Evolutionary conservation across 2,797 vertebrate genomes (phyloP), one percentile per base, ranked within the genome.

Genomic region (Astyanax mexicanus): DNA sequence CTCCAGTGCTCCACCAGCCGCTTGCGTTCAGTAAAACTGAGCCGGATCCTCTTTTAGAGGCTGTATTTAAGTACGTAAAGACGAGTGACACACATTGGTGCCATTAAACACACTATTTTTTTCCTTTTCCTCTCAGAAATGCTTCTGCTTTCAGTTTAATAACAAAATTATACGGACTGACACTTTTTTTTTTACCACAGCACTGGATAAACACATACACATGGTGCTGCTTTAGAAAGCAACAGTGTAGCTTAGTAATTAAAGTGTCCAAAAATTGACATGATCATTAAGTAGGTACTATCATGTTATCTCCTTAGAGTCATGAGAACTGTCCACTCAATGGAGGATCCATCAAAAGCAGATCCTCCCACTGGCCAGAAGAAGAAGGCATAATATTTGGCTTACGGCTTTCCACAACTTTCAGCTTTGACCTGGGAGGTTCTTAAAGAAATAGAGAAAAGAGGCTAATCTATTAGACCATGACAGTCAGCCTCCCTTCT

Each of bases 401-500:
- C 38, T 75, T 19, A 23, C 51, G 77, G 49, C 82, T 83, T 84
- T 72, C 44, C 73, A 79, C 60, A 61, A 58, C 32, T 54, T 77
- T n/a, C 42, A 0, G 23, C 75, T 55, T 79, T 35, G 8, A 7
- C 45, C 62, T 42, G 13, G 6, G 42, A 38, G 52, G 49, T 27
- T 75, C 42, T 76, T 40, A 69, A 72, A 13, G 44, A 67, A 40
- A 60, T 40, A 42, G 35, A 61, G 57, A 55, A 79, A 70, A 69
- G 44, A 58, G 65, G 71, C 72, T 79, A 76, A 80, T 82, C 68
- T 81, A 68, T 82, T 80, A 64, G 69, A 73, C 61, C 52, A 69
- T 79, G 76, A 66, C 54, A 57, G 27, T 57, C 27, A 17, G 54
- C 3, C 54, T 5, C 54, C 27, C 13, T 47, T 47, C 44, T 44